These are phyloP conservation scores for Sitta carolinensis DNA, from an alignment of 2,797 vertebrate species.

Conservation along the genomic window DNA sequence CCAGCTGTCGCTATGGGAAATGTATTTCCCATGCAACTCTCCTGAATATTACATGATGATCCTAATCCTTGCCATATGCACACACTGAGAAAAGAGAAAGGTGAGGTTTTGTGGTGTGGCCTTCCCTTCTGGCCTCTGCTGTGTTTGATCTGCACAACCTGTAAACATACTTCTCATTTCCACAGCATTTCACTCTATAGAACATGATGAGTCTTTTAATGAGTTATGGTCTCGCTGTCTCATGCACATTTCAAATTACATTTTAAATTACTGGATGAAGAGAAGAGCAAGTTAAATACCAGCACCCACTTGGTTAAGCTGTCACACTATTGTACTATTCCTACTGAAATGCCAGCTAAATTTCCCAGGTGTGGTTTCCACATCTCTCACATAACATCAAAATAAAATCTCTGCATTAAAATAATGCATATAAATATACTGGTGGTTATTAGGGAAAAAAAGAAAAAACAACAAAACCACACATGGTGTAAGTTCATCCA, in stretches of 20 bases:
- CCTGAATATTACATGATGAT: slow-evolving; percentile 57
- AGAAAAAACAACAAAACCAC: not conserved
- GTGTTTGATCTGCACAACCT: not conserved
- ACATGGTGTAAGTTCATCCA: slow-evolving; percentile 43
- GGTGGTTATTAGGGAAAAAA: not conserved
- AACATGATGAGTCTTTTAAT: not conserved
- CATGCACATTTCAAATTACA: not conserved
- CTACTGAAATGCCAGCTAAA: slow-evolving; percentile 18
- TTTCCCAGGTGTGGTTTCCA: slow-evolving; percentile 56
- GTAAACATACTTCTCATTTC: not conserved
- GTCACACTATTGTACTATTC: not conserved
- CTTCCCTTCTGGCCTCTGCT: not conserved
- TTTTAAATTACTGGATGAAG: not conserved
- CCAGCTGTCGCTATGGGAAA: slow-evolving; percentile 66
- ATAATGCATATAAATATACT: slow-evolving; percentile 40
- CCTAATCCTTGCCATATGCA: slow-evolving; percentile 14
- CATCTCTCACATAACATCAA: slow-evolving; percentile 12
- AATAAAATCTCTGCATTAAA: slow-evolving; percentile 22
- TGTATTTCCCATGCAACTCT: slow-evolving; percentile 38
- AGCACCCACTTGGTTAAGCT: slow-evolving; percentile 39
- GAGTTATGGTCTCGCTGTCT: not conserved
- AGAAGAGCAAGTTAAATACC: slow-evolving; percentile 26
- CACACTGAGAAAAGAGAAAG: not conserved
- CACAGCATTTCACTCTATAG: not conserved
- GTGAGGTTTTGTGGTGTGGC: not conserved